Percentiles rank a stretch among this genome's conserved stretches.
Evolutionary conservation across 2,113 vertebrate species (phyloP).

Genomic region (Ardeotis arabs): DNA sequence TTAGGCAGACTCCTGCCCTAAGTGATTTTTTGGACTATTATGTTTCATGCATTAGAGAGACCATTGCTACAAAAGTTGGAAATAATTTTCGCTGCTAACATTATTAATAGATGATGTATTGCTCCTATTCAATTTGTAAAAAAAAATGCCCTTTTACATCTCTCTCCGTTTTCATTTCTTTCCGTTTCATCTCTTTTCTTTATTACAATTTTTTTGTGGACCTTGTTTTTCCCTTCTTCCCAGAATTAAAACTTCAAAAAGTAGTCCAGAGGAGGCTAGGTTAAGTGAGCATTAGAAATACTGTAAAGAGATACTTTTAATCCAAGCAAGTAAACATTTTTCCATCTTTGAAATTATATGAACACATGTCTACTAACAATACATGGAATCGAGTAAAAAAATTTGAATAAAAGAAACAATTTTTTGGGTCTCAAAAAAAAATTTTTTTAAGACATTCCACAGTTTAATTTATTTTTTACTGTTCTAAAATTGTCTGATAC

Average conservation of each 20-base stretch:
- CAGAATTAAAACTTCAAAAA: not conserved
- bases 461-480: slow-evolving; percentile 10
- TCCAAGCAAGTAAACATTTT: not conserved
- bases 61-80: not conserved
- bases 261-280: not conserved
- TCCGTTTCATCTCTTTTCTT: not conserved
- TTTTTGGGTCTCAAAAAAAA: not conserved
- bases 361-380: not conserved
- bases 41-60: not conserved
- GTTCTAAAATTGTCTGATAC: not conserved
- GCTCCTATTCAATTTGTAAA: not conserved
- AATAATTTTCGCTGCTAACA: not conserved
- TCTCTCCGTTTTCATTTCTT: not conserved
- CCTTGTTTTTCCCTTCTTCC: not conserved
- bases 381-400: not conserved
- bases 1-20: not conserved
- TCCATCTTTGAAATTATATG: not conserved
- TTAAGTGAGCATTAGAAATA: not conserved
- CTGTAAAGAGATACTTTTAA: not conserved
- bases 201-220: not conserved
- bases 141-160: not conserved
- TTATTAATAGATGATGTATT: not conserved
- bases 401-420: not conserved
- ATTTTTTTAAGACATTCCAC: not conserved
- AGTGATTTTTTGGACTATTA: not conserved